A percentile compares a stretch with the other conserved stretches of the same genome.
These are phyloP conservation scores for Erinaceus europaeus DNA, from an alignment of 2,113 vertebrate species.

Conservation along the genomic window DNA sequence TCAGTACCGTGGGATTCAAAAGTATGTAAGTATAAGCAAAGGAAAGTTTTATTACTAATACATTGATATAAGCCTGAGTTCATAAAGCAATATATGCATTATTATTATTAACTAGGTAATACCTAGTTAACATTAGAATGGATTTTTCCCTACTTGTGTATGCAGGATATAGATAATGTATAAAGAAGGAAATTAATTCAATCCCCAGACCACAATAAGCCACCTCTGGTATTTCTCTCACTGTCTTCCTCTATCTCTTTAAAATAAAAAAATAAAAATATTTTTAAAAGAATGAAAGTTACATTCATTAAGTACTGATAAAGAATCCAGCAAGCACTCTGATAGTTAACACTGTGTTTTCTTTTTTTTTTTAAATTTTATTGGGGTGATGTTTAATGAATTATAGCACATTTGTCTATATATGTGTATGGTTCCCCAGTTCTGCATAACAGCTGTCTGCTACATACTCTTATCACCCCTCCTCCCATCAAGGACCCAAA, in stretches of 20 bases:
- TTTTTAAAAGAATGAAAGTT: background rate
- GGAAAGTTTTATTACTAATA: background rate
- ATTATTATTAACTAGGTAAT: slow-evolving; percentile 20
- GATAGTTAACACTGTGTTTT: background rate
- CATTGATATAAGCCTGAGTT: background rate
- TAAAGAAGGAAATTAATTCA: too few species aligned
- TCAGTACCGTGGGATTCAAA: background rate
- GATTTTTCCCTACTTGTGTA: background rate
- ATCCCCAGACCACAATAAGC: too few species aligned
- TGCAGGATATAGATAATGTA: too few species aligned
- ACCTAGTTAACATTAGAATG: background rate
- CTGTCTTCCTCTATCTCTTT: too few species aligned
- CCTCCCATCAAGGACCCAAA: too few species aligned
- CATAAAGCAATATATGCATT: slow-evolving; percentile 17
- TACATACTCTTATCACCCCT: too few species aligned
- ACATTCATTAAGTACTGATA: background rate
- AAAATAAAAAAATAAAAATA: background rate
- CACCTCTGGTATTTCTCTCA: too few species aligned
- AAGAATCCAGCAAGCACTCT: background rate
- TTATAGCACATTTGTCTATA: too few species aligned
- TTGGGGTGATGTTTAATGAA: too few species aligned
- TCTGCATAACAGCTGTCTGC: too few species aligned
- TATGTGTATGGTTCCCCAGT: too few species aligned
- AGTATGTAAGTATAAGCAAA: background rate
- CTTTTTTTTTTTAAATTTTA: too few species aligned